Evolutionary conservation across 2,888 invertebrate genomes (phyloP), one percentile per base, ranked within the genome.

Genomic region (Blera fallax): DNA sequence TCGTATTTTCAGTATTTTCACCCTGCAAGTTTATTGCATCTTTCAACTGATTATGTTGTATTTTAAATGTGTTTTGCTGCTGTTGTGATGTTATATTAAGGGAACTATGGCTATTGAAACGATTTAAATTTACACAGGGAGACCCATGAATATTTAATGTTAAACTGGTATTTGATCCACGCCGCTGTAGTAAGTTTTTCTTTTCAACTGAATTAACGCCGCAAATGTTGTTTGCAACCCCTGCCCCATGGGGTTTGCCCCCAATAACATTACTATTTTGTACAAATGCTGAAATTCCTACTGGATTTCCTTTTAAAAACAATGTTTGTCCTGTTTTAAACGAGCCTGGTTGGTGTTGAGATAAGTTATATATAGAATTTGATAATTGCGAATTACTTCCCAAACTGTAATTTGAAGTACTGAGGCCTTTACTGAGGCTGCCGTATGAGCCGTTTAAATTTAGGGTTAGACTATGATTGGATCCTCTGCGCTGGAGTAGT

Each of bases 81-180:
- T 73, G 58, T 29, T 79, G 79, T 16, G 87, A 78, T 24, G 85
- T 83, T 34, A 90, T 89, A 87, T 89, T 93, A 3, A 94, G 90
- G 0, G 94, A 94, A 79, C 93, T 94, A 74, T 94, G 93, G 84
- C 94, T 94, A 0, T 93, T 93, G 87, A 93, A 94, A 14, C 94
- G 90, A 87, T 93, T 93, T 4, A 94, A 89, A 0, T 92, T 90
- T 18, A 87, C 74, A n/a, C 60, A 82, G 0, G 87, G 84, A 27
- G 87, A 83, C 29, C 93, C 88, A 34, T 93, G 93, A 34, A 82
- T 78, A 18, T 78, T 87, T 7, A 87, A 27, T 7, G 82, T 87
- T 18, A 87, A 37, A 24, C 97, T 97, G 29, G 97, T 97, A 89
- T 96, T 97, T 0, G 97, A 97, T 0, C 97, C 97, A 16, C 97